These are phyloP conservation scores for Rhadinocentrus ornatus DNA, from an alignment of 2,797 vertebrate species.

Conservation along the genomic window DNA sequence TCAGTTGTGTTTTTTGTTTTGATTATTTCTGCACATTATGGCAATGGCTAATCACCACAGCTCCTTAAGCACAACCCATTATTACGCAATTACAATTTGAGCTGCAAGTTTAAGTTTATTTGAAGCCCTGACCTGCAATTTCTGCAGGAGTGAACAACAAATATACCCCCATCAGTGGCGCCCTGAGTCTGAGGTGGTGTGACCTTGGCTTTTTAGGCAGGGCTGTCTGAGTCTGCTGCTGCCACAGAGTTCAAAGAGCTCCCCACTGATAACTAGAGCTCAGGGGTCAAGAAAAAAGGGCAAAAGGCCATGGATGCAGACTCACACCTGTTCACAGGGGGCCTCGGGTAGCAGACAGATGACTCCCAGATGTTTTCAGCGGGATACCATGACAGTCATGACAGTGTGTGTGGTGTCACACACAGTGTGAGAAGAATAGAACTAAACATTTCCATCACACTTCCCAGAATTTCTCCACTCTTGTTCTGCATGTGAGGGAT, in stretches of 20 bases:
- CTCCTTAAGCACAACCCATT: neutral
- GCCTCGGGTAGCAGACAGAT: constrained; percentile 50
- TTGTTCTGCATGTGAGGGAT: constrained; percentile 16
- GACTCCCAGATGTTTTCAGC: constrained; percentile 72
- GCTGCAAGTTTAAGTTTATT: constrained; percentile 12
- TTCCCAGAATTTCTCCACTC: constrained; percentile 31
- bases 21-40: neutral
- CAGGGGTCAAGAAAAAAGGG: constrained; percentile 46
- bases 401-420: constrained; percentile 14
- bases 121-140: constrained; percentile 14
- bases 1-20: neutral
- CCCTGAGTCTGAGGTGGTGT: constrained; percentile 7
- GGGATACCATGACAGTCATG: constrained; percentile 28
- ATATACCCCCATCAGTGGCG: neutral
- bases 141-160: neutral
- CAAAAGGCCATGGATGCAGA: constrained; percentile 49
- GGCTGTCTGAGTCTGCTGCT: constrained; percentile 18
- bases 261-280: constrained; percentile 44
- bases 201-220: constrained; percentile 44
- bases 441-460: constrained; percentile 37
- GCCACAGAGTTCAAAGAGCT: constrained; percentile 50
- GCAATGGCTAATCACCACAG: constrained; percentile 7
- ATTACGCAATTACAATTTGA: neutral
- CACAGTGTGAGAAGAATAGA: constrained; percentile 3
- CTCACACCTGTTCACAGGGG: constrained; percentile 75